Evolutionary conservation across 2,888 invertebrate genomes (phyloP).

Genomic region (Ectobius pallidus): DNA sequence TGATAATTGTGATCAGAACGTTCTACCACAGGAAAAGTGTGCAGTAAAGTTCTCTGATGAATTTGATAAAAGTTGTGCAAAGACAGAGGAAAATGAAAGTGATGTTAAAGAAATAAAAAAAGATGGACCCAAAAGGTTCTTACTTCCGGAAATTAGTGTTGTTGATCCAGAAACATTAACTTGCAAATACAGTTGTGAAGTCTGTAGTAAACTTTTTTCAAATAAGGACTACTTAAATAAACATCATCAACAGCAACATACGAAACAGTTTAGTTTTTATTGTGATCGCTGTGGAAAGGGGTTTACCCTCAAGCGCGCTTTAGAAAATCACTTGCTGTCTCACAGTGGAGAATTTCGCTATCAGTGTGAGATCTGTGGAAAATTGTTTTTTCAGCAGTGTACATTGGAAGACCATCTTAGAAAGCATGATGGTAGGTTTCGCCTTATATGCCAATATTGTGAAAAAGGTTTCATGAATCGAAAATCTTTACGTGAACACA

Average conservation of each 20-base stretch:
- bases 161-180: not conserved
- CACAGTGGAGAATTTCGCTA: conserved; percentile 38
- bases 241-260: conserved; percentile 45
- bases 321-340: conserved; percentile 39
- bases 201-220: conserved; percentile 46
- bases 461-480: conserved; percentile 42
- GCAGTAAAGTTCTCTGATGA: not conserved
- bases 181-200: not conserved
- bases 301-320: conserved; percentile 45
- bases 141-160: too few species aligned
- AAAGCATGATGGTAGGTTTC: conserved; percentile 40
- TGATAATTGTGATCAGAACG: not conserved
- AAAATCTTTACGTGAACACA: conserved; percentile 40
- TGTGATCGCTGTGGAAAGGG: conserved; percentile 48
- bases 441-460: conserved; percentile 39
- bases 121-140: too few species aligned
- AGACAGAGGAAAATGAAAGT: not conserved
- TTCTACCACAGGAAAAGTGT: too few species aligned
- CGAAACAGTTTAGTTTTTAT: conserved; percentile 42
- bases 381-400: conserved; percentile 42
- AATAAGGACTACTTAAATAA: conserved; percentile 44
- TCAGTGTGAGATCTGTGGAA: conserved; percentile 44
- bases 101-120: too few species aligned
- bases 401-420: conserved; percentile 41
- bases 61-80: not conserved